Conservation (phyloP, 2,113 vertebrate genomes). For the Hemibagrus wyckioides region DNA sequence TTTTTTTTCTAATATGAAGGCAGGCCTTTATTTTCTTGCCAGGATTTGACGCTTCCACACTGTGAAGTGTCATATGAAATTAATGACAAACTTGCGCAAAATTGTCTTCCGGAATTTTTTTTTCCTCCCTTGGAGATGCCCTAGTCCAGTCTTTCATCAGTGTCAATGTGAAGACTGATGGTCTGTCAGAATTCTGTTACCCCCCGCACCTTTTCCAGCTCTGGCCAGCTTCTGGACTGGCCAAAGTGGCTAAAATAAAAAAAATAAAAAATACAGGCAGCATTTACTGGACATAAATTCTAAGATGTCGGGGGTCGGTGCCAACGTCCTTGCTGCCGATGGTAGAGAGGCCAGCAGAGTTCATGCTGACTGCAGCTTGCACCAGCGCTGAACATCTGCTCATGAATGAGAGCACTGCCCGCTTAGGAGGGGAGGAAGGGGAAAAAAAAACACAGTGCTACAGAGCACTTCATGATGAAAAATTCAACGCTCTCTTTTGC, state of each 20-base stretch:
- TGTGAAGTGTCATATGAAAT: slow-evolving; percentile 58
- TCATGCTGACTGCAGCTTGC: slow-evolving; percentile 90
- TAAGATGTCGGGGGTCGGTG: slow-evolving; percentile 84
- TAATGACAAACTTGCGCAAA: slow-evolving; percentile 63
- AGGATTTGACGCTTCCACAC: slow-evolving; percentile 42
- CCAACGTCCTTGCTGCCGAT: slow-evolving; percentile 93
- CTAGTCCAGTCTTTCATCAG: slow-evolving; percentile 69
- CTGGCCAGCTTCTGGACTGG: slow-evolving; percentile 74
- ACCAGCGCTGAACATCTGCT: slow-evolving; percentile 99
- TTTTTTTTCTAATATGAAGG: background rate
- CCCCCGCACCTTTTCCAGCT: slow-evolving; percentile 57
- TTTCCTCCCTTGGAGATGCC: slow-evolving; percentile 62
- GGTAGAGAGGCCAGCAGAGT: slow-evolving; percentile 90
- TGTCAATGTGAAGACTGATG: slow-evolving; percentile 82
- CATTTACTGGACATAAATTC: slow-evolving; percentile 81
- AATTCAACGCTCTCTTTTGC: slow-evolving; percentile 91
- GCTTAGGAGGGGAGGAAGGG: slow-evolving; percentile 82
- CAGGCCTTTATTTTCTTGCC: slow-evolving; percentile 20
- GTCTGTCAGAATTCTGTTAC: slow-evolving; percentile 66
- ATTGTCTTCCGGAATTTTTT: slow-evolving; percentile 70
- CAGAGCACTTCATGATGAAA: slow-evolving; percentile 89
- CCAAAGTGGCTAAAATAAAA: slow-evolving; percentile 75
- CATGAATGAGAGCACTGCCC: slow-evolving; percentile 97
- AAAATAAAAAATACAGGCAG: slow-evolving; percentile 50
- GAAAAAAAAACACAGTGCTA: slow-evolving; percentile 17